phyloP scores from a whole-genome alignment of 2,797 vertebrate genomes.

The Labeo calbasu region DNA sequence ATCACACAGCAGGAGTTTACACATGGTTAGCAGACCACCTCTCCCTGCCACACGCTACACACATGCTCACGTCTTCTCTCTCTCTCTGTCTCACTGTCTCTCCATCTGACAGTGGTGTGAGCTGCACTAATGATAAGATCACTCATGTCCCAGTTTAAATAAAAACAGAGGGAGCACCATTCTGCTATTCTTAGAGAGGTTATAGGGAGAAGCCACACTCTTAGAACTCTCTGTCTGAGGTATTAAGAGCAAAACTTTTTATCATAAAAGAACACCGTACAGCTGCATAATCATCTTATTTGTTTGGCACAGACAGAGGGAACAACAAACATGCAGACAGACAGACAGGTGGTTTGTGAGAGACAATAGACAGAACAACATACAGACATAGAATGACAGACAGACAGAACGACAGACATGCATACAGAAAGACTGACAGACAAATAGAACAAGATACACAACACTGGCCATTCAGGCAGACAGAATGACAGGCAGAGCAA shows the following conservation, averaged over 20 bases:
- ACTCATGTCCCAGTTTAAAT: constrained; percentile 55
- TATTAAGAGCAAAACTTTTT: background rate
- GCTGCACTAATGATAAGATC: constrained; percentile 42
- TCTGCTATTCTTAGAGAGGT: constrained; percentile 49
- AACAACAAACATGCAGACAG: background rate
- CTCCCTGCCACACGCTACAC: constrained; percentile 20
- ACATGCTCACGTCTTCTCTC: background rate
- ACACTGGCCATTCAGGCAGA: too few species aligned
- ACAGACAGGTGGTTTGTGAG: background rate
- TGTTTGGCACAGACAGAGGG: background rate
- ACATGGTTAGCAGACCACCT: constrained; percentile 36
- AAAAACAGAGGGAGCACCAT: constrained; percentile 29
- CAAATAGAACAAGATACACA: background rate
- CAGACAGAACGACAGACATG: too few species aligned
- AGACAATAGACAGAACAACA: background rate
- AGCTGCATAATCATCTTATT: background rate
- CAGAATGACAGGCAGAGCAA: background rate
- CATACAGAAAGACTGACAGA: background rate
- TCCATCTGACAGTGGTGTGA: constrained; percentile 31
- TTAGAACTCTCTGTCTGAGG: background rate
- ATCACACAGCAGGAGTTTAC: constrained; percentile 41
- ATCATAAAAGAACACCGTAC: background rate
- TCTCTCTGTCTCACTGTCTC: background rate
- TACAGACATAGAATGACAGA: background rate
- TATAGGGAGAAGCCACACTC: background rate